These are phyloP conservation scores for Apostichopus japonicus DNA, from an alignment of 35 echinoderm and acorn worm species.

Conservation along the genomic window DNA sequence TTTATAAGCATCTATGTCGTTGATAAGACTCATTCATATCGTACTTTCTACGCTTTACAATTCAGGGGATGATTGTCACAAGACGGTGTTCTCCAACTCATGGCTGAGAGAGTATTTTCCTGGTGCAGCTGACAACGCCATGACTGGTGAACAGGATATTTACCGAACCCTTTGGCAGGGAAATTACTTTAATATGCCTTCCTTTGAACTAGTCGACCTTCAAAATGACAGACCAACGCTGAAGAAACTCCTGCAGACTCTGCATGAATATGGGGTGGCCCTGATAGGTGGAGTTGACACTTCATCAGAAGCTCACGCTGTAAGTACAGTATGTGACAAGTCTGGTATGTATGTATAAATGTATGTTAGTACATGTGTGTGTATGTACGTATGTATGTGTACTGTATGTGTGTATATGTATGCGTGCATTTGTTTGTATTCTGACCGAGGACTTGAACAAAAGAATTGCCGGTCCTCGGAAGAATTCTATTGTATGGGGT, in stretches of 20 bases:
- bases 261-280: conserved; percentile 26
- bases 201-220: neutral
- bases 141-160: neutral
- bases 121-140: neutral
- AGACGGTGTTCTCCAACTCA: neutral
- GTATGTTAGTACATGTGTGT: neutral
- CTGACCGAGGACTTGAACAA: too few relatives aligned
- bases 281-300: conserved; percentile 13
- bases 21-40: neutral
- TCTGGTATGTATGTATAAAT: neutral
- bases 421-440: too few relatives aligned
- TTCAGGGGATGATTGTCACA: neutral
- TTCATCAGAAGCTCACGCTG: neutral
- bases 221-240: neutral
- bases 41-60: neutral
- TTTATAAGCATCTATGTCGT: too few relatives aligned
- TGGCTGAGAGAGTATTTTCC: neutral
- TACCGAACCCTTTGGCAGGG: conserved; percentile 1
- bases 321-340: neutral
- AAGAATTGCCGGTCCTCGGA: too few relatives aligned
- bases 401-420: too few relatives aligned
- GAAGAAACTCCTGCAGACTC: neutral
- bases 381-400: too few relatives aligned
- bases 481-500: too few relatives aligned
- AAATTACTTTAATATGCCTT: neutral